phyloP scores from a whole-genome alignment of 37 sponge, comb jelly and placozoan species.

The Oopsacas minuta region DNA sequence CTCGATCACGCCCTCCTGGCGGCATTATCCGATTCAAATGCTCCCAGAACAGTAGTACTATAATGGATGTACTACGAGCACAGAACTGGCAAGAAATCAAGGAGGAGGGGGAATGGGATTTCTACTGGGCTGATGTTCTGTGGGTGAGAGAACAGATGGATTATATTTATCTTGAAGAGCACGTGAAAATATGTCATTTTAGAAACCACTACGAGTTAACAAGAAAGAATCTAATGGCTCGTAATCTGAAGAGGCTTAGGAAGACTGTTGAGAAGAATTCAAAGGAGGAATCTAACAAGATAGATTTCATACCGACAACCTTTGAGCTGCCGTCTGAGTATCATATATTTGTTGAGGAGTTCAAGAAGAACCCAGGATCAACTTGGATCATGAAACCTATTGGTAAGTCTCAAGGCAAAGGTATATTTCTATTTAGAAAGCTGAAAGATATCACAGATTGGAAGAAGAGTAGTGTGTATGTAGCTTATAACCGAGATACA shows the following conservation, averaged over 20 bases:
- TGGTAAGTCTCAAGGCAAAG: slow-evolving; percentile 94
- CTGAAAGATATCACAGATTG: slow-evolving; percentile 98
- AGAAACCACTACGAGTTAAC: slow-evolving; percentile 97
- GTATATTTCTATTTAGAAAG: slow-evolving; percentile 93
- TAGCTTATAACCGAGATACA: slow-evolving; percentile 55
- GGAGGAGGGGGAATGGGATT: slow-evolving; percentile 91
- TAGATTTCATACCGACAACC: slow-evolving; percentile 95
- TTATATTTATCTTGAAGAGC: slow-evolving; percentile 88
- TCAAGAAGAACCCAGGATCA: slow-evolving; percentile 78
- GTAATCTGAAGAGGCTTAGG: slow-evolving; percentile 75
- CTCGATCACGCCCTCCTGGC: not conserved
- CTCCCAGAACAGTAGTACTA: slow-evolving; percentile 62
- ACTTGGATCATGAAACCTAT: slow-evolving; percentile 99
- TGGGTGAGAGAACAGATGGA: slow-evolving; percentile 98
- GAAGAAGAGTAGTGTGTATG: slow-evolving; percentile 65
- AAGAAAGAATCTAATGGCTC: slow-evolving; percentile 93
- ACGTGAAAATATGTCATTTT: slow-evolving; percentile 87
- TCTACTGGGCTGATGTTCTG: slow-evolving; percentile 92
- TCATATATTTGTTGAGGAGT: slow-evolving; percentile 97
- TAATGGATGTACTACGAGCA: slow-evolving; percentile 68
- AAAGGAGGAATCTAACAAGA: slow-evolving; percentile 55
- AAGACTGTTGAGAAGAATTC: slow-evolving; percentile 70
- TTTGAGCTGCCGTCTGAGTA: slow-evolving; percentile 97
- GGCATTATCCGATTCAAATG: slow-evolving; percentile 67
- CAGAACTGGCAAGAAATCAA: slow-evolving; percentile 91